A percentile compares a stretch with the other conserved stretches of the same genome.
These are phyloP conservation scores for Phengaris alcon DNA, from an alignment of 2,888 invertebrate genomes.

Conservation along the genomic window DNA sequence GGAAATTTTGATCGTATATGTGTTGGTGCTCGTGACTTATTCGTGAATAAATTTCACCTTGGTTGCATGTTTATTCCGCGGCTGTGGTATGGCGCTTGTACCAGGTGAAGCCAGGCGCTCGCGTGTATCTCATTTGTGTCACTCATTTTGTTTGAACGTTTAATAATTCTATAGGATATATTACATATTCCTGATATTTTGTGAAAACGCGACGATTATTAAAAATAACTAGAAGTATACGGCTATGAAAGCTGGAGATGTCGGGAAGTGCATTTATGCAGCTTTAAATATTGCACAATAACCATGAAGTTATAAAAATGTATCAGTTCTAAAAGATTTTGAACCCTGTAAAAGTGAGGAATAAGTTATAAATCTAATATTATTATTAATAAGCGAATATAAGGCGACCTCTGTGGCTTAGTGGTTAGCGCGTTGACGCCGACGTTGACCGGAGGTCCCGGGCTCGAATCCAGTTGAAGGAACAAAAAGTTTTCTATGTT, in stretches of 20 bases:
- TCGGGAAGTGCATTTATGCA: background rate
- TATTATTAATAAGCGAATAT: no score
- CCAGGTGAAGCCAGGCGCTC: constrained; percentile 61
- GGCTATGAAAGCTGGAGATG: background rate
- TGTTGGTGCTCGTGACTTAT: constrained; percentile 26
- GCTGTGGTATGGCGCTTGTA: constrained; percentile 54
- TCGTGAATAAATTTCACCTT: constrained; percentile 39
- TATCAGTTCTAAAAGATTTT: background rate
- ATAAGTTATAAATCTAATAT: no score
- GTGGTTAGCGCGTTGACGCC: no score
- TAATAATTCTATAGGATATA: constrained; percentile 9
- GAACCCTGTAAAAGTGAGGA: no score
- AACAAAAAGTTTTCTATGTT: no score
- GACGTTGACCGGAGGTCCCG: no score
- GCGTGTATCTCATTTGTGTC: constrained; percentile 52
- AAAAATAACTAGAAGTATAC: background rate
- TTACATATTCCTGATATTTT: background rate
- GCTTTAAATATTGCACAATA: background rate
- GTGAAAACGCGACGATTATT: background rate
- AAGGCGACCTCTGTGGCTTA: no score
- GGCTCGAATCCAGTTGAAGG: no score
- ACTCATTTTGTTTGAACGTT: constrained; percentile 15
- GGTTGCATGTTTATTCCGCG: constrained; percentile 66
- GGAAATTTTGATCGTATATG: background rate
- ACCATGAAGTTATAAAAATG: background rate